Base-by-base conservation (phyloP, 2,797 vertebrate species). In the Florisuga fusca region DNA sequence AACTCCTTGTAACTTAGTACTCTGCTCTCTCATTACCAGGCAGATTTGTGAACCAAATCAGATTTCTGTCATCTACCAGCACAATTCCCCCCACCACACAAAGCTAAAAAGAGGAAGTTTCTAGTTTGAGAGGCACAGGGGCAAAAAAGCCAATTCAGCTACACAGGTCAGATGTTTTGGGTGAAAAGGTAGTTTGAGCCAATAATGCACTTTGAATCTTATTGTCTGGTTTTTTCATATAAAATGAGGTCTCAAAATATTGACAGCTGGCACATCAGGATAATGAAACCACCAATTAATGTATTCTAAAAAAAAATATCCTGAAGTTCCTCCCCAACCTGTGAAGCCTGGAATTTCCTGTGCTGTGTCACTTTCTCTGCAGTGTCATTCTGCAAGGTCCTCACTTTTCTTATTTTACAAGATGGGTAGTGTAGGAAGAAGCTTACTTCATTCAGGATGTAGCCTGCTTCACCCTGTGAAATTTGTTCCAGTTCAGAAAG, bases 31-130 rank as follows among this genome's bases (percentile, higher is more conserved):
- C 69, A 26, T 64, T 41, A 89, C 45, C 55, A 18, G 29, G 59
- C 48, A 83, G 36, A 31, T 78, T n/a, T 63, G 25, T 20, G 71
- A 87, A 82, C 14, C 31, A 67, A 86, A 67, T 7, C 67, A 80
- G 71, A 51, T 53, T 76, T 87, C 68, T 54, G 68, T 31, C 67
- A 16, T 1, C 10, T 51, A 53, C 79, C 57, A 90, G 93, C 88
- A 93, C 69, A 92, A 75, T 89, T 90, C 71, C 43, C 54, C 73
- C 10, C 33, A 51, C 18, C 50, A 46, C 74, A 31, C 36, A 79
- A n/a, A 90, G 55, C 34, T 22, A 36, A 68, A n/a, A 1, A 61
- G 33, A 78, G 58, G 93, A 94, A 90, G 75, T 50, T 95, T 94
- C 87, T 36, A 72, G 94, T 27, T 46, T 13, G 33, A 50, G 53